Conservation (phyloP, 64 coral and sea anemone species). For the Acropora yongei region DNA sequence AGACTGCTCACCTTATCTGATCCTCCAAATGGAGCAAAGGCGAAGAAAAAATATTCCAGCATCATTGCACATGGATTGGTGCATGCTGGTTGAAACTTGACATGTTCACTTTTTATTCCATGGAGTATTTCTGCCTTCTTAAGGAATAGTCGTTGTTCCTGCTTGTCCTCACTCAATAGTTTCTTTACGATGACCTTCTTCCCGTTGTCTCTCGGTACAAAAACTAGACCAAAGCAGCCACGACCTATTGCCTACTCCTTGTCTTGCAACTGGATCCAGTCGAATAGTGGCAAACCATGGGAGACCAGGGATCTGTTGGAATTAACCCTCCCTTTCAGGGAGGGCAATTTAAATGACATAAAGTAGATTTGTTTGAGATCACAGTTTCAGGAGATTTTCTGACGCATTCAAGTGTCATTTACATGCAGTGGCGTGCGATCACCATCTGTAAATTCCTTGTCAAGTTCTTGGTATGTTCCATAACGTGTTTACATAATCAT, state of each 20-base stretch:
- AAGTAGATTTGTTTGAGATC: no score
- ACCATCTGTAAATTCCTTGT: no score
- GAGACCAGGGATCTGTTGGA: neutral
- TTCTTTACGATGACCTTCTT: neutral
- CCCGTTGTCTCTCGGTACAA: neutral
- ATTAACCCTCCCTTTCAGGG: neutral
- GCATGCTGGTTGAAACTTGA: neutral
- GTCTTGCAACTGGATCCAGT: slow-evolving; percentile 47
- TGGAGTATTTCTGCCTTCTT: neutral
- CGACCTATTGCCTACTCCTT: slow-evolving; percentile 37
- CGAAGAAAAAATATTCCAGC: slow-evolving; percentile 72
- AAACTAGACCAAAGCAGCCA: slow-evolving; percentile 23
- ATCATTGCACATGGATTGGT: slow-evolving; percentile 27
- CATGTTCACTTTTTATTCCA: neutral
- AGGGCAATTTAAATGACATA: neutral
- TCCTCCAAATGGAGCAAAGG: slow-evolving; percentile 53
- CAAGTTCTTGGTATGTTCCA: no score
- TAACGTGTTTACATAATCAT: no score
- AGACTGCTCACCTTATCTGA: slow-evolving; percentile 16
- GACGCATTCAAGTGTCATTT: no score
- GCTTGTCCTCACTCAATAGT: neutral
- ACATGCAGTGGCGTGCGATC: no score
- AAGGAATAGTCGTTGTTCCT: neutral
- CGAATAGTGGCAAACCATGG: slow-evolving; percentile 29
- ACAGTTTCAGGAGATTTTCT: no score